phyloP scores from a whole-genome alignment of 2,113 vertebrate genomes.

The Cheirogaleus medius region DNA sequence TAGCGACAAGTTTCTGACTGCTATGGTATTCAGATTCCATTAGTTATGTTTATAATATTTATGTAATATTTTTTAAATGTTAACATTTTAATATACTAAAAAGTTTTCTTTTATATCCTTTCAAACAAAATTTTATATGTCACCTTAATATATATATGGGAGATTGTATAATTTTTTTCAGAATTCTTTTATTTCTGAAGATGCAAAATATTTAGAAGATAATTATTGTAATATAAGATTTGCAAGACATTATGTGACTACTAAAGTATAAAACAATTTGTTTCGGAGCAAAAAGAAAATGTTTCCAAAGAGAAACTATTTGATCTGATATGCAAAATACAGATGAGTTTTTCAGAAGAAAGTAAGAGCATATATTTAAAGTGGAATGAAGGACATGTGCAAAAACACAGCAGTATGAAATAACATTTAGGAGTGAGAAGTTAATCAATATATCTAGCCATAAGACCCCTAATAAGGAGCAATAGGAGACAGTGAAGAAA shows the following conservation, averaged over 20 bases:
- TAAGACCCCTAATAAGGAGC: not conserved
- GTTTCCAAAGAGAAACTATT: not conserved
- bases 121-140: not conserved
- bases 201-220: not conserved
- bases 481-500: not conserved
- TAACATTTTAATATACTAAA: not conserved
- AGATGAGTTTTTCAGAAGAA: not conserved
- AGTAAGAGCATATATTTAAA: not conserved
- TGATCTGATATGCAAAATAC: not conserved
- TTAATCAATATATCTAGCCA: not conserved
- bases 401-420: not conserved
- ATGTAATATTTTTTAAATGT: not conserved
- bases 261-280: not conserved
- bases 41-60: not conserved
- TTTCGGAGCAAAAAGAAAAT: not conserved
- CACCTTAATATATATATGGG: not conserved
- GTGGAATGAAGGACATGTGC: not conserved
- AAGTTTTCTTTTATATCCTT: too few relatives aligned
- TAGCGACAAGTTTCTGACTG: not conserved
- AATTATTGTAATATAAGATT: not conserved
- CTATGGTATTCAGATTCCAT: not conserved
- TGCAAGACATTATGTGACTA: not conserved
- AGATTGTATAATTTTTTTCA: not conserved
- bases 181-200: too few relatives aligned
- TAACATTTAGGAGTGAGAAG: not conserved